These are phyloP conservation scores for Palloptera scutellata DNA, from an alignment of 2,888 invertebrate species.

Conservation along the genomic window DNA sequence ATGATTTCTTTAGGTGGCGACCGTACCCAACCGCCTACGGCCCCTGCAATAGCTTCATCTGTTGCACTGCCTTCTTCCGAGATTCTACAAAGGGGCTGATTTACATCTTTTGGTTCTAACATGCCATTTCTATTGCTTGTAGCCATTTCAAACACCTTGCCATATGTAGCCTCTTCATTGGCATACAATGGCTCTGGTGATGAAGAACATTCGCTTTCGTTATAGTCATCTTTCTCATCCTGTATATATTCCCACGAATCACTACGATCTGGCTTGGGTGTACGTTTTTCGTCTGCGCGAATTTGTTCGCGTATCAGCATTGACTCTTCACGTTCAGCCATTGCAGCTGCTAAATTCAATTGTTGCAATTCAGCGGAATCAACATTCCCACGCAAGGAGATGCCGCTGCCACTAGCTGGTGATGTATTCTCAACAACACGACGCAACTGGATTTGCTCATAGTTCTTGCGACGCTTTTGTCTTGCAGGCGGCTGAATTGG, in stretches of 20 bases:
- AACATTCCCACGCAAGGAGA: constrained; percentile 49
- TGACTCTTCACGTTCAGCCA: constrained; percentile 52
- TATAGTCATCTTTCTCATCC: constrained; percentile 41
- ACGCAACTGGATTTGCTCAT: constrained; percentile 56
- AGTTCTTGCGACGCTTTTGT: constrained; percentile 55
- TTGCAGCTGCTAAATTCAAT: constrained; percentile 47
- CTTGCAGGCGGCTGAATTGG: constrained; percentile 51
- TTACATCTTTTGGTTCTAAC: constrained; percentile 48
- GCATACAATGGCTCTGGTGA: constrained; percentile 62
- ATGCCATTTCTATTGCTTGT: constrained; percentile 51
- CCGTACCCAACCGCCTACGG: constrained; percentile 47
- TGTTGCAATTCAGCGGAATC: constrained; percentile 56
- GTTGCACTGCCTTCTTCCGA: not conserved
- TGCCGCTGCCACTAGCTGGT: constrained; percentile 14
- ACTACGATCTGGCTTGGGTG: constrained; percentile 60
- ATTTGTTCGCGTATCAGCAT: constrained; percentile 49
- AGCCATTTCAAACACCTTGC: constrained; percentile 60
- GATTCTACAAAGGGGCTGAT: not conserved
- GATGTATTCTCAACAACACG: constrained; percentile 35
- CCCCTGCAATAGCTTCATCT: constrained; percentile 39
- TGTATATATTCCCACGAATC: constrained; percentile 62
- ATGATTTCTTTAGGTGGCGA: constrained; percentile 67
- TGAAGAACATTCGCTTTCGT: constrained; percentile 31
- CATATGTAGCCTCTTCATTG: constrained; percentile 62
- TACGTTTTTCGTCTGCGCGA: constrained; percentile 48